phyloP scores from a whole-genome alignment of 2,888 invertebrate genomes.

The Fragum whitleyi region DNA sequence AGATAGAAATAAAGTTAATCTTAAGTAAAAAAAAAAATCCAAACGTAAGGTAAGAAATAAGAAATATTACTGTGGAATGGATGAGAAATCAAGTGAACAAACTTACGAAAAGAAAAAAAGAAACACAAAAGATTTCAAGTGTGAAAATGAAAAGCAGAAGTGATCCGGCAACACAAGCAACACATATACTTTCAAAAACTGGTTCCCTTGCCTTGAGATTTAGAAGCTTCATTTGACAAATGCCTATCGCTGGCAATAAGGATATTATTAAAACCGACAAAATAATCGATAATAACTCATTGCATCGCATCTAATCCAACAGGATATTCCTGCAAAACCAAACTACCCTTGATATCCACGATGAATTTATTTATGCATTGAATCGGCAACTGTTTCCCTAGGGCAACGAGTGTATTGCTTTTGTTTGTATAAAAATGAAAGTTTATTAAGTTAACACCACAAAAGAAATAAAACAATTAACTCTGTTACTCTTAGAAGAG shows the following conservation, averaged over 20 bases:
- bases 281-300: neutral
- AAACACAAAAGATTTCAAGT: slow-evolving; percentile 6
- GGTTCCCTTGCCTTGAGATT: slow-evolving; percentile 2
- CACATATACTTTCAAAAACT: neutral
- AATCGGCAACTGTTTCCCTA: slow-evolving; percentile 21
- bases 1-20: neutral
- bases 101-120: neutral
- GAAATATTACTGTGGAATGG: neutral
- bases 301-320: neutral
- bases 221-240: neutral
- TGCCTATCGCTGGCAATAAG: too few species aligned
- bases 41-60: slow-evolving; percentile 3
- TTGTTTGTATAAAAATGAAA: too few species aligned
- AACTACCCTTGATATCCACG: neutral
- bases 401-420: slow-evolving; percentile 26
- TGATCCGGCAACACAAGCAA: neutral
- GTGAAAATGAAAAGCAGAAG: slow-evolving; percentile 1
- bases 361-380: slow-evolving; percentile 10
- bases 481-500: too few species aligned
- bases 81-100: slow-evolving; percentile 7
- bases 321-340: neutral
- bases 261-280: slow-evolving; percentile 18
- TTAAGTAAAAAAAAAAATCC: slow-evolving; percentile 7
- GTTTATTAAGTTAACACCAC: too few species aligned
- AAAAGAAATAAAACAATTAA: too few species aligned